Evolutionary conservation across 2,113 vertebrate species (phyloP), one percentile per base, ranked within the genome.

Genomic region (Platichthys stellatus): DNA sequence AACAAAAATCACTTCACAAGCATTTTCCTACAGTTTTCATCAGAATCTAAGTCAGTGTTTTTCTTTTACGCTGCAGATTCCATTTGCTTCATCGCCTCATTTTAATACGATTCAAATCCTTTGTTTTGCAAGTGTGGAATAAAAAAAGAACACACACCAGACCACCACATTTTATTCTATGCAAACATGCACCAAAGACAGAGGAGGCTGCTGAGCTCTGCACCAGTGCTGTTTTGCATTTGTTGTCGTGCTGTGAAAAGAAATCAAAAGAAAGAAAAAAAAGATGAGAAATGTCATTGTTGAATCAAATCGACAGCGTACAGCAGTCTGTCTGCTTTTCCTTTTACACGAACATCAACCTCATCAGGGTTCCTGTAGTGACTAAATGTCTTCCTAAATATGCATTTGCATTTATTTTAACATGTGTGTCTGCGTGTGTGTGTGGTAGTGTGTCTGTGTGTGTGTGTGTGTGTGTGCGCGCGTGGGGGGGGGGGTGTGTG

Each of bases 61-160:
- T 51, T 35, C 9, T 0, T 38, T 79, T 20, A 18, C 18, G 2
- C 47, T 43, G 49, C 38, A 20, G 15, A 67, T 76, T 45, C 3
- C 51, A 28, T 56, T 72, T 43, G 61, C 18, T 58, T 38, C 59
- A 58, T 24, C 31, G 17, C 17, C 67, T 62, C 28, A 90, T 88
- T 91, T 89, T 10, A 75, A 82, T 91, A 45, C 38, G 59, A 91
- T 84, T 90, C 84, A 91, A 91, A 90, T 90, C n/a, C 71, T 90
- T 86, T 92, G 89, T 40, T 86, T 90, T 63, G 80, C 69, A 81
- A 64, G 86, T 70, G 58, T 38, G 69, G 62, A 62, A 65, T 72
- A 5, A 38, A 31, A 63, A 81, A 72, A 78, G 1, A 31, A 74
- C 81, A 72, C 79, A 82, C 43, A 70, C 21, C 66, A 49, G 82